Conservation (phyloP, 2,797 vertebrate genomes). For the Pseudomugil gertrudae region DNA sequence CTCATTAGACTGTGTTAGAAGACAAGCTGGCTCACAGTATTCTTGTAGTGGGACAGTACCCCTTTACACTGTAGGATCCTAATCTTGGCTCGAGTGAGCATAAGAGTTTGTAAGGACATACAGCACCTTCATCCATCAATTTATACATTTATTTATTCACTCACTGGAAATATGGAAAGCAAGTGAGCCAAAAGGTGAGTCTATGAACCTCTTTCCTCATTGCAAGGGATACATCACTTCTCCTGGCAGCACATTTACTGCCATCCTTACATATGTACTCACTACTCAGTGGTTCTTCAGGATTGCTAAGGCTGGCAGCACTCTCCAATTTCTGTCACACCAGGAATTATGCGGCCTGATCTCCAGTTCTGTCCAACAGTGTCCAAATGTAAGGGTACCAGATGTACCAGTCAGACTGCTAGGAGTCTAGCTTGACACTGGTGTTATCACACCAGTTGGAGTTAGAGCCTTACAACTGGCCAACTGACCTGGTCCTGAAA, state of each 20-base stretch:
- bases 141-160: conserved; percentile 38
- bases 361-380: conserved; percentile 20
- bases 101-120: conserved; percentile 44
- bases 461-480: too few relatives aligned
- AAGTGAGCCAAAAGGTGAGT: conserved; percentile 30
- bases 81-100: conserved; percentile 42
- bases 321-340: conserved; percentile 27
- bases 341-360: conserved; percentile 27
- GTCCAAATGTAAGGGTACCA: conserved; percentile 25
- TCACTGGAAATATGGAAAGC: conserved; percentile 41
- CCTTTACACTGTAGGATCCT: conserved; percentile 50
- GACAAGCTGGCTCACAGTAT: conserved; percentile 76
- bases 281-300: conserved; percentile 33
- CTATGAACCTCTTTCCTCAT: conserved; percentile 21
- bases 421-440: too few relatives aligned
- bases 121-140: conserved; percentile 41
- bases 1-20: conserved; percentile 81
- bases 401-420: too few relatives aligned
- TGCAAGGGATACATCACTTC: conserved; percentile 39
- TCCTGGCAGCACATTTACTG: conserved; percentile 25
- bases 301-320: conserved; percentile 44
- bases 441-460: too few relatives aligned
- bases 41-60: conserved; percentile 67
- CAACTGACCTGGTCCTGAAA: too few relatives aligned
- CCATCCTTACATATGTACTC: conserved; percentile 4